phyloP scores from a whole-genome alignment of 2,797 vertebrate species.

The Neostethus bicornis region DNA sequence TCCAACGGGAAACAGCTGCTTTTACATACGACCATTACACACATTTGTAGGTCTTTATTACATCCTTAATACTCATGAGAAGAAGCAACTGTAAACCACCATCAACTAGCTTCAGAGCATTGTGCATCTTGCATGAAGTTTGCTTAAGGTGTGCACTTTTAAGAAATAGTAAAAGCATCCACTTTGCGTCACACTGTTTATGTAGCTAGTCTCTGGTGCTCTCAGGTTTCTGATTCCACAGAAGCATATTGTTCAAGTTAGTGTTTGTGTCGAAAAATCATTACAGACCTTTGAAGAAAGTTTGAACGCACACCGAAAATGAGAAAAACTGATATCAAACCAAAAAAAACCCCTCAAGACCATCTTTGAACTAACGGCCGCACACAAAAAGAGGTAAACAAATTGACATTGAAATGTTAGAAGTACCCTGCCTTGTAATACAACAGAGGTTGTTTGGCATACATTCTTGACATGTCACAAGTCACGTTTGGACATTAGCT shows the following conservation, averaged over 20 bases:
- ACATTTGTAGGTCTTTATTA: constrained; percentile 3
- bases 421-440: too few relatives aligned
- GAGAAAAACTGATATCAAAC: too few relatives aligned
- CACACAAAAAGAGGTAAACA: too few relatives aligned
- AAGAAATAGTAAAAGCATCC: background rate
- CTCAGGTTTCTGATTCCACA: background rate
- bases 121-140: constrained; percentile 3
- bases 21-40: background rate
- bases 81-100: constrained; percentile 10
- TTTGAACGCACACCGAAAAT: background rate
- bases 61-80: background rate
- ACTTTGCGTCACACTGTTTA: background rate
- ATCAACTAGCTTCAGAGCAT: constrained; percentile 1
- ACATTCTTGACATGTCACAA: too few relatives aligned
- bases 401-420: too few relatives aligned
- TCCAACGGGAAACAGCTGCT: constrained; percentile 1
- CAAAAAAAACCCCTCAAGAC: background rate
- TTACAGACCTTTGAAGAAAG: background rate
- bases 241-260: background rate
- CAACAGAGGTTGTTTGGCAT: too few relatives aligned
- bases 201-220: background rate
- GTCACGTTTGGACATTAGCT: too few relatives aligned
- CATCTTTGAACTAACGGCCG: too few relatives aligned
- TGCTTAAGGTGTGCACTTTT: constrained; percentile 1
- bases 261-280: background rate